Conservation (phyloP, 2,888 invertebrate species). For the Cancer borealis region DNA sequence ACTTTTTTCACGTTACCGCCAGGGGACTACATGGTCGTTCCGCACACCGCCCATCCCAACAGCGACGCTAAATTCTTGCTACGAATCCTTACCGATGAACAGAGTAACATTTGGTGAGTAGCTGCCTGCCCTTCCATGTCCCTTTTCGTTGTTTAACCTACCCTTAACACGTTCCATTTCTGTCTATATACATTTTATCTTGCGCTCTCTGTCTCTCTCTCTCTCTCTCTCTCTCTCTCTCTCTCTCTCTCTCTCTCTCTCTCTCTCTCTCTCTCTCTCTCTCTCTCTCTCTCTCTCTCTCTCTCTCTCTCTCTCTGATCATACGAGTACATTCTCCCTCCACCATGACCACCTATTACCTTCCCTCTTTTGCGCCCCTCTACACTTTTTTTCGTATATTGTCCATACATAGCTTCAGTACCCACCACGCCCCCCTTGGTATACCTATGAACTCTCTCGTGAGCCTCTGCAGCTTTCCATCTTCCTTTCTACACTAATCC, state of each 20-base stretch:
- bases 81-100: slow-evolving; percentile 87
- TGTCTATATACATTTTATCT: too few relatives aligned
- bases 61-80: slow-evolving; percentile 87
- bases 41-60: slow-evolving; percentile 86
- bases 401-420: not conserved
- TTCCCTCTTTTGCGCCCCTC: not conserved
- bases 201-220: not conserved
- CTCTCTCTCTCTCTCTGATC: not conserved
- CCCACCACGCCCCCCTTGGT: not conserved
- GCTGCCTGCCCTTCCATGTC: too few relatives aligned
- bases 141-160: too few relatives aligned
- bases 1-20: slow-evolving; percentile 88
- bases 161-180: too few relatives aligned
- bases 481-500: not conserved
- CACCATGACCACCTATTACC: not conserved
- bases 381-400: not conserved
- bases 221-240: not conserved
- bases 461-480: not conserved
- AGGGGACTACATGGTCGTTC: slow-evolving; percentile 87
- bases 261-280: not conserved
- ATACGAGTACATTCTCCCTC: not conserved
- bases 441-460: not conserved
- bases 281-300: not conserved
- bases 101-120: slow-evolving; percentile 86
- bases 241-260: not conserved